Base-by-base conservation (phyloP, 2,113 vertebrate genomes). In the Neolamprologus brichardi region DNA sequence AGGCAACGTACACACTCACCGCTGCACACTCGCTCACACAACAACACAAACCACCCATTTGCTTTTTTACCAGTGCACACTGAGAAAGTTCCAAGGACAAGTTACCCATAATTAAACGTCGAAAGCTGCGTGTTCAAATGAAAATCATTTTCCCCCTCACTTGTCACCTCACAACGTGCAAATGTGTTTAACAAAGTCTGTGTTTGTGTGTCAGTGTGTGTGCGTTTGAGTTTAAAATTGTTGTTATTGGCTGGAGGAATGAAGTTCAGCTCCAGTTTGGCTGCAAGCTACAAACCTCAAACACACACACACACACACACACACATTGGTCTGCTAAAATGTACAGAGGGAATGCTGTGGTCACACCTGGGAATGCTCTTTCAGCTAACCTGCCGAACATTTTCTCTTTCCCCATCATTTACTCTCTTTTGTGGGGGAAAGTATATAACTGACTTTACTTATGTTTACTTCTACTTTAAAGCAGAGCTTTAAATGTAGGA, bases 291-390 rank as follows among this genome's bases (percentile, higher is more conserved):
- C 39, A 86, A 87, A 92, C 89, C 93, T 91, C 91, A 92, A 85
- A 70, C 87, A 78, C 90, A 83, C 75, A 85, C 75, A 84, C 51
- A 91, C 78, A 20, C 78, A 20, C 18, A 20, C 53, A 60, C 14
- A 32, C 28, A 60, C 56, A 60, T 4, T 79, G 91, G 92, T 94
- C 86, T 89, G 89, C 91, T 89, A n/a, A 93, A 93, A 92, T 91
- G 92, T 88, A 87, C 88, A 91, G 91, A 92, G 92, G 92, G 93
- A 94, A 94, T 91, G 93, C 84, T 94, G 94, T 86, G 94, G 94
- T 94, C 91, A 92, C 94, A 94, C 92, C 94, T 94, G 94, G 90
- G 92, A 94, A 95, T 91, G 91, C 87, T 93, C 91, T 95, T 87
- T 89, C 14, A 18, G 89, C 89, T 89, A 89, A 95, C 93, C 93